These are phyloP conservation scores for Torymus auratus DNA, from an alignment of 2,888 invertebrate genomes.

Conservation along the genomic window DNA sequence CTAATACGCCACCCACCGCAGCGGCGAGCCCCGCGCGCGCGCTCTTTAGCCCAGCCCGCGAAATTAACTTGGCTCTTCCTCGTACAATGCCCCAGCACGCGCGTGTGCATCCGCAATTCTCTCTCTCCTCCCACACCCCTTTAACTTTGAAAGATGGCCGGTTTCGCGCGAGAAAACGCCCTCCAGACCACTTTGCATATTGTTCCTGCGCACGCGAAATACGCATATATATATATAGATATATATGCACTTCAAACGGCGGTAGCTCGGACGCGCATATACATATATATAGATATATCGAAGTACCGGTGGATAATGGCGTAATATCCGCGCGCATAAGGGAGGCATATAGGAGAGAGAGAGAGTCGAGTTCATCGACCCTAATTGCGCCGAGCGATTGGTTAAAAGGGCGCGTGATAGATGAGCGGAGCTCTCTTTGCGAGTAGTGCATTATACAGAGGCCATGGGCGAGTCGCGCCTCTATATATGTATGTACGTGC, in stretches of 20 bases:
- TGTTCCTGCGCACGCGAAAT: constrained; percentile 38
- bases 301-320: too few species aligned
- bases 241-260: background rate
- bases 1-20: too few species aligned
- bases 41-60: background rate
- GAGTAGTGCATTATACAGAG: constrained; percentile 30
- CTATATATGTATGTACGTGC: background rate
- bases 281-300: background rate
- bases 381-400: constrained; percentile 65
- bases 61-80: constrained; percentile 8
- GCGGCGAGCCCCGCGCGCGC: too few species aligned
- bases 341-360: background rate
- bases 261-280: constrained; percentile 42
- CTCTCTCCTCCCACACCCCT: background rate
- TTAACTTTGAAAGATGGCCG: constrained; percentile 57
- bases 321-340: constrained; percentile 20
- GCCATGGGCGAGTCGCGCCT: constrained; percentile 8
- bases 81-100: too few species aligned
- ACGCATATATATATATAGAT: background rate
- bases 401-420: constrained; percentile 68
- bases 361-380: constrained; percentile 64
- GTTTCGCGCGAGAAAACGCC: constrained; percentile 16
- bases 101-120: too few species aligned
- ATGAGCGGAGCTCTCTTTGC: constrained; percentile 57
- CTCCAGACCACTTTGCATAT: constrained; percentile 43